Evolutionary conservation across 64 coral and sea anemone species (phyloP).

Genomic region (Porites australiensis): DNA sequence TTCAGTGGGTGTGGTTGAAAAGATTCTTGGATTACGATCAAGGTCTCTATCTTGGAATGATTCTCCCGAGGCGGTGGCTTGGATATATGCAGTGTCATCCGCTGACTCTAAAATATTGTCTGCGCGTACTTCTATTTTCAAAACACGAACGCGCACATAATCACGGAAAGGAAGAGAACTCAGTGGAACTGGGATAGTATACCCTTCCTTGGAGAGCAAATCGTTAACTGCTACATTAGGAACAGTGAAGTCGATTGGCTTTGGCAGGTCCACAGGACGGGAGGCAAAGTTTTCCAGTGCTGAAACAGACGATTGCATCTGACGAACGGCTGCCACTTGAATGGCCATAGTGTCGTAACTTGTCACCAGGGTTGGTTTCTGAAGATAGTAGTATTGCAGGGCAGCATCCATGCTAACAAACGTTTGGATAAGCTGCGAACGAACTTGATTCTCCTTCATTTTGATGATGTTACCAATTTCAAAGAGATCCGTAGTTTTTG

Average conservation of each 20-base stretch:
- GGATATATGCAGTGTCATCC: conserved; percentile 52
- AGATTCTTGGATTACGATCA: conserved; percentile 50
- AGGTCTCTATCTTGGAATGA: conserved; percentile 63
- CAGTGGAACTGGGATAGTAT: conserved; percentile 30
- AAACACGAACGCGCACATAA: conserved; percentile 49
- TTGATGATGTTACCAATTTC: conserved; percentile 68
- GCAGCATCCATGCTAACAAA: conserved; percentile 57
- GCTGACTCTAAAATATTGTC: conserved; percentile 20
- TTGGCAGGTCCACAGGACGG: conserved; percentile 5
- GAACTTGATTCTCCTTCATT: conserved; percentile 62
- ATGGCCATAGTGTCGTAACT: conserved; percentile 51
- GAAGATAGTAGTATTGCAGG: conserved; percentile 52
- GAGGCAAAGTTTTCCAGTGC: conserved; percentile 48
- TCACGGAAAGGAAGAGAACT: conserved; percentile 56
- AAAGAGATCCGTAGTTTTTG: conserved; percentile 48
- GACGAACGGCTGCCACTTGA: conserved; percentile 29
- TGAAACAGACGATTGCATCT: conserved; percentile 49
- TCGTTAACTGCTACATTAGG: conserved; percentile 6
- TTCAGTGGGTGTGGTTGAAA: conserved; percentile 39
- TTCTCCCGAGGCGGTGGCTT: conserved; percentile 48
- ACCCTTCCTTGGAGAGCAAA: conserved; percentile 34
- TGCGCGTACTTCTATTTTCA: conserved; percentile 62
- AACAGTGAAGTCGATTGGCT: conserved; percentile 21
- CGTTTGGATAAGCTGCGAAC: conserved; percentile 57
- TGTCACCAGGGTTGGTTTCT: conserved; percentile 15